These are phyloP conservation scores for Aurelia coerulea DNA, from an alignment of 30 jellyfish, hydroid and myxozoan species.

Conservation along the genomic window DNA sequence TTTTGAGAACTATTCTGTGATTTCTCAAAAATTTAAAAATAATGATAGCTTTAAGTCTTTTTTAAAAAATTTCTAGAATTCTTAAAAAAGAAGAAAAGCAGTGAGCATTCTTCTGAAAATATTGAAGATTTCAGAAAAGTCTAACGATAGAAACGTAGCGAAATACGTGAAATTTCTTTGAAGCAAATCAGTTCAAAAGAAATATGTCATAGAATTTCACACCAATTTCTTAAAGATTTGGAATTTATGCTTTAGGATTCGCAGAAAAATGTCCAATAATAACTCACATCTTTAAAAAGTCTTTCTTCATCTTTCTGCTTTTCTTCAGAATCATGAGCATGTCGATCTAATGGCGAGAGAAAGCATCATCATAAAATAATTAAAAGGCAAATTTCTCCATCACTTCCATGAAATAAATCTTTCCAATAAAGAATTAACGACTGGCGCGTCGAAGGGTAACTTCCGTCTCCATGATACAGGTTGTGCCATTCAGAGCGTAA, in stretches of 20 bases:
- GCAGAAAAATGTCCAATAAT: not conserved
- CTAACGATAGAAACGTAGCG: too few relatives aligned
- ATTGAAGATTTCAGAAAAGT: not conserved
- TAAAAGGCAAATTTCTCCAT: not conserved
- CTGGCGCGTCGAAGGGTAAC: too few relatives aligned
- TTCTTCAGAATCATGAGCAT: slow-evolving; percentile 87
- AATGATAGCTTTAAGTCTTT: not conserved
- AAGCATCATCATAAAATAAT: too few relatives aligned
- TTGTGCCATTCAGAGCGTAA: too few relatives aligned
- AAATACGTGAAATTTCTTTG: too few relatives aligned
- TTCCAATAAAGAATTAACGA: not conserved
- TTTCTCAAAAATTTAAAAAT: not conserved
- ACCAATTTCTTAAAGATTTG: too few relatives aligned
- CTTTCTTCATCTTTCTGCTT: slow-evolving; percentile 80
- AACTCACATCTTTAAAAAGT: slow-evolving; percentile 88
- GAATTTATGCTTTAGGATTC: not conserved
- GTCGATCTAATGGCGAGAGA: slow-evolving; percentile 84
- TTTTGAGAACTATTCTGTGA: not conserved
- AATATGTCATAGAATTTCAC: too few relatives aligned
- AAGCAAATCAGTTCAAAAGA: too few relatives aligned
- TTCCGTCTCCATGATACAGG: too few relatives aligned
- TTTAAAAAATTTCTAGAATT: not conserved
- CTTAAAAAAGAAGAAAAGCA: too few relatives aligned
- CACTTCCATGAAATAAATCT: not conserved
- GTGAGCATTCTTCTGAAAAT: not conserved